phyloP scores from a whole-genome alignment of 2,797 vertebrate genomes.

The Chrysocyon brachyurus region DNA sequence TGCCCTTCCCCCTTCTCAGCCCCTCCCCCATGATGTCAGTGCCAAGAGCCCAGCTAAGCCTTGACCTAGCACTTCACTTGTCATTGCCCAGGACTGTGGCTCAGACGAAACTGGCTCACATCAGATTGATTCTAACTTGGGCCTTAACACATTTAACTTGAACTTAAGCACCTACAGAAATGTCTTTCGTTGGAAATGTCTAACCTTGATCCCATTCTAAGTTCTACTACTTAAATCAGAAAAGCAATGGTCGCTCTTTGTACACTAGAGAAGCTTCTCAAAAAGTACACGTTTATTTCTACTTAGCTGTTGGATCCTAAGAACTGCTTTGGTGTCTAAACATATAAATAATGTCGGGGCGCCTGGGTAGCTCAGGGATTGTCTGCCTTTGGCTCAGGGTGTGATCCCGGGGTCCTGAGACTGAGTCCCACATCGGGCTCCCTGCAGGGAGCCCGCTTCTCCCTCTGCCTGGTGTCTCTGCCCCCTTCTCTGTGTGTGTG shows the following conservation, averaged over 20 bases:
- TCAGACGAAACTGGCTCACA: slow-evolving; percentile 81
- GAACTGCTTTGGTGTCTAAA: slow-evolving; percentile 44
- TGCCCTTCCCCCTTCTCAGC: not conserved
- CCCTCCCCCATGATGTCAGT: slow-evolving; percentile 71
- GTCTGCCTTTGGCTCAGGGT: no score
- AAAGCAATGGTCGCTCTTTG: slow-evolving; percentile 54
- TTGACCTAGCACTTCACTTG: slow-evolving; percentile 82
- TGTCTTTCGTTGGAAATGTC: slow-evolving; percentile 77
- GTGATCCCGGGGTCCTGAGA: no score
- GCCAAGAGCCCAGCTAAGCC: slow-evolving; percentile 77
- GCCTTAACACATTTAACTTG: slow-evolving; percentile 86
- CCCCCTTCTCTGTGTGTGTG: rapidly evolving
- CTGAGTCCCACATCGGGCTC: no score
- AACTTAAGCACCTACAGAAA: slow-evolving; percentile 84
- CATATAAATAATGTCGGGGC: slow-evolving; percentile 21
- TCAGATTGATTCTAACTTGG: slow-evolving; percentile 86
- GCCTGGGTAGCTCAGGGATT: no score
- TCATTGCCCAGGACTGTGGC: slow-evolving; percentile 76
- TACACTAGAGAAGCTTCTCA: slow-evolving; percentile 23
- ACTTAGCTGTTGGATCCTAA: slow-evolving; percentile 13
- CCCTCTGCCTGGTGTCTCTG: no score
- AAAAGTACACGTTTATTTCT: slow-evolving; percentile 9
- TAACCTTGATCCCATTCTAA: slow-evolving; percentile 65
- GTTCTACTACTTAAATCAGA: slow-evolving; percentile 66
- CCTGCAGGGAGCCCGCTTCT: no score